These are phyloP conservation scores for Heliconius hortense DNA, from an alignment of 2,888 invertebrate genomes.

Conservation along the genomic window DNA sequence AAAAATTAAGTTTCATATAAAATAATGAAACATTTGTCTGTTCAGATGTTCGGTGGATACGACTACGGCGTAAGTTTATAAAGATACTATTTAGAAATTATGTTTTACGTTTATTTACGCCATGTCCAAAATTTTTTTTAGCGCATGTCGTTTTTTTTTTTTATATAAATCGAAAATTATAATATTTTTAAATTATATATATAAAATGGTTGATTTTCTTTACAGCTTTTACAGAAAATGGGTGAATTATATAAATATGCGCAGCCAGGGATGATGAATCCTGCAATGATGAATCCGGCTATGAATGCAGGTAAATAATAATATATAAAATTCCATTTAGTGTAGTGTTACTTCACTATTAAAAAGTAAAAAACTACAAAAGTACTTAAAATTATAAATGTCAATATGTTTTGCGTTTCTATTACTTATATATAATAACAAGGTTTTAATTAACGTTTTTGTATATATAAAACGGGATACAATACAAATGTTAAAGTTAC, in stretches of 20 bases:
- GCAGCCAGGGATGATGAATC: constrained; percentile 69
- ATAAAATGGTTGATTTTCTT: constrained; percentile 7
- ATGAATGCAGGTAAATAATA: constrained; percentile 66
- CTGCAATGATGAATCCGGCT: constrained; percentile 68
- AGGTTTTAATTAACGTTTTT: too few relatives aligned
- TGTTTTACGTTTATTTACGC: constrained; percentile 47
- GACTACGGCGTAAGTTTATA: constrained; percentile 78
- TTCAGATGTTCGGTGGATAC: constrained; percentile 82
- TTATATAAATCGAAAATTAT: constrained; percentile 35
- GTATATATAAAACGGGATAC: too few relatives aligned
- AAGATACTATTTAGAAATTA: constrained; percentile 53
- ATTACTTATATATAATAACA: too few relatives aligned
- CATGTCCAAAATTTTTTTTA: constrained; percentile 49
- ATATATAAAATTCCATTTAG: background rate
- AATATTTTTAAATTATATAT: background rate
- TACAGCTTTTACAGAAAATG: constrained; percentile 77
- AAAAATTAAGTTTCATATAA: constrained; percentile 8
- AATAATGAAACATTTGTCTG: constrained; percentile 53
- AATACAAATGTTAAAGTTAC: too few relatives aligned
- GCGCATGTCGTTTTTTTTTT: constrained; percentile 43
- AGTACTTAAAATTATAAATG: too few relatives aligned
- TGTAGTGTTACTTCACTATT: background rate
- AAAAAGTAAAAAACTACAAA: background rate
- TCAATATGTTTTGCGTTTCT: background rate
- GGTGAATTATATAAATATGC: constrained; percentile 70